Evolutionary conservation across 1,140 invertebrate species (phyloP), one percentile per base, ranked within the genome.

Genomic region (Neodiprion lecontei): DNA sequence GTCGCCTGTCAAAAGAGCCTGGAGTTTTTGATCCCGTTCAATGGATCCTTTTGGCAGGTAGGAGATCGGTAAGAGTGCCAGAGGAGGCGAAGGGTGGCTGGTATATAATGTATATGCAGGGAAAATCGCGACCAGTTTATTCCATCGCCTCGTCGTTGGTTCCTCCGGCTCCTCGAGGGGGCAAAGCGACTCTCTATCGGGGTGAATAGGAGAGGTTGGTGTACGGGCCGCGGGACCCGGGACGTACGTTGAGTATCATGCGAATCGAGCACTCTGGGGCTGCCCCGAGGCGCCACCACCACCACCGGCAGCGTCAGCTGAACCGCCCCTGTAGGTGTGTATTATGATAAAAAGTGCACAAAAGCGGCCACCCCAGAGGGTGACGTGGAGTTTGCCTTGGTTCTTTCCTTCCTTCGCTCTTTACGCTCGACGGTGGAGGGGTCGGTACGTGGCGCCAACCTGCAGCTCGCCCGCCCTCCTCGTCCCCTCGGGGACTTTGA

Each of bases 251-350:
- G 53, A 61, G 53, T 61, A 61, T 61, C 53, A 61, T 17, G 53
- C 53, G 53, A 61, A 61, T 61, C 53, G 53, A 61, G 53, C 53
- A 61, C 53, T 61, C 53, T 61, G 53, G 53, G 53, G 53, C 53
- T 61, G 53, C 53, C 53, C 53, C 53, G 11, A 61, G 53, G 53
- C 53, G 8, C 53, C 53, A 61, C 53, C 53, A 17, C 11, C 53
- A 40, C 28, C 28, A 40, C 28, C 28, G 28, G 28, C 28, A 40
- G 28, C 28, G n/a, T 17, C 53, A 9, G n/a, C 11, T 9, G 53
- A 61, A 61, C 53, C 3, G 53, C 53, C n/a, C 53, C 9, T 12
- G 53, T 61, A 17, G n/a, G 53, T 61, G 53, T 61, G 53, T 17
- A 61, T 61, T 61, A 61, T 61, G 53, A 61, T 61, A 61, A 61